A percentile compares a stretch with the other conserved stretches of the same genome.
Conservation (phyloP, 2,888 invertebrate species). For the Charanyca ferruginea region DNA sequence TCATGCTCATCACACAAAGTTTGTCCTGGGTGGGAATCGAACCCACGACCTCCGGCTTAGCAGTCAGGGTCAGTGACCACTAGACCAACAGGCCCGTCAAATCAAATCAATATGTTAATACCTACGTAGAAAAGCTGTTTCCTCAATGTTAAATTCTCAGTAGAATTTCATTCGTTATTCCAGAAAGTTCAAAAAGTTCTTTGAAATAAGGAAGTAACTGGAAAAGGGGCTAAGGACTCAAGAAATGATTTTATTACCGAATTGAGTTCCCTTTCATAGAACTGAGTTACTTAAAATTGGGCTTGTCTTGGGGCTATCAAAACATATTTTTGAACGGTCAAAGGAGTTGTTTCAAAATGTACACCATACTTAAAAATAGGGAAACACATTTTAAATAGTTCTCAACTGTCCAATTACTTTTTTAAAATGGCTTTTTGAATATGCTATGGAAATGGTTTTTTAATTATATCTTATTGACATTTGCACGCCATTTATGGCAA, state of each 20-base stretch:
- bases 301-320: not conserved
- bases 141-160: slow-evolving; percentile 29
- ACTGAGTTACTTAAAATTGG: slow-evolving; percentile 28
- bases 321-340: slow-evolving; percentile 15
- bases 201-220: slow-evolving; percentile 18
- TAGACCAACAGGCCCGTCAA: no score
- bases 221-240: slow-evolving; percentile 14
- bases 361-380: no score
- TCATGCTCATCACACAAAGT: no score
- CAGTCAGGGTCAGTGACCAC: no score
- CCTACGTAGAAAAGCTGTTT: slow-evolving; percentile 29
- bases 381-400: no score
- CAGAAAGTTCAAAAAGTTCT: slow-evolving; percentile 26
- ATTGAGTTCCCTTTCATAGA: slow-evolving; percentile 29
- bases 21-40: no score
- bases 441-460: no score
- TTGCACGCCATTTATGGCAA: no score
- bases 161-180: slow-evolving; percentile 30
- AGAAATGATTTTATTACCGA: slow-evolving; percentile 57
- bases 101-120: slow-evolving; percentile 49
- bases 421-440: no score
- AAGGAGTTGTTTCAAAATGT: not conserved
- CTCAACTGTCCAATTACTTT: no score
- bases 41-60: no score
- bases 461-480: no score